These are phyloP conservation scores for Lasioglossum villosulum DNA, from an alignment of 2,888 invertebrate species.

Conservation along the genomic window DNA sequence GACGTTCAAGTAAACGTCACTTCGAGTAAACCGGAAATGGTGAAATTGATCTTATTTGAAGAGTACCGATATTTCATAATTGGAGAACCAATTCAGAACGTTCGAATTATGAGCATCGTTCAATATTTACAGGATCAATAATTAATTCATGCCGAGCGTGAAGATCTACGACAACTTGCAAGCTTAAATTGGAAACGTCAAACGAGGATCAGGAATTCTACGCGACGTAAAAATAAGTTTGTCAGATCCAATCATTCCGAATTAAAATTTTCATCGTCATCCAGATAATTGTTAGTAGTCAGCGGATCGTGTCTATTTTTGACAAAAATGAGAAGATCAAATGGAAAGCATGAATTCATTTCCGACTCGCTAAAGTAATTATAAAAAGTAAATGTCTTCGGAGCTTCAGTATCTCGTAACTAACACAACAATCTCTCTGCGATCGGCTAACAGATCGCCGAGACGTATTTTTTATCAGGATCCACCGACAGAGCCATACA, in stretches of 20 bases:
- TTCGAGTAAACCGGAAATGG: too few species aligned
- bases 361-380: not conserved
- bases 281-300: not conserved
- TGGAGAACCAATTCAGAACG: not conserved
- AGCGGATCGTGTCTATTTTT: too few species aligned
- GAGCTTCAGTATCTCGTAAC: not conserved
- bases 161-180: not conserved
- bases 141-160: not conserved
- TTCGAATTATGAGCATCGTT: not conserved
- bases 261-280: not conserved
- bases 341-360: not conserved
- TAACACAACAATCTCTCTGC: not conserved
- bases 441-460: not conserved
- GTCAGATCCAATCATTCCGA: not conserved
- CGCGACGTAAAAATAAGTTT: not conserved
- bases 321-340: too few species aligned
- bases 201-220: not conserved
- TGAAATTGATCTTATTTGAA: too few species aligned
- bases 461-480: not conserved
- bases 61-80: not conserved
- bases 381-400: not conserved
- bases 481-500: not conserved
- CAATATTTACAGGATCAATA: not conserved
- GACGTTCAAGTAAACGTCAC: too few species aligned
- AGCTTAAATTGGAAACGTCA: not conserved